Evolutionary conservation across 2,113 vertebrate genomes (phyloP).

Genomic region (Daboia siamensis): DNA sequence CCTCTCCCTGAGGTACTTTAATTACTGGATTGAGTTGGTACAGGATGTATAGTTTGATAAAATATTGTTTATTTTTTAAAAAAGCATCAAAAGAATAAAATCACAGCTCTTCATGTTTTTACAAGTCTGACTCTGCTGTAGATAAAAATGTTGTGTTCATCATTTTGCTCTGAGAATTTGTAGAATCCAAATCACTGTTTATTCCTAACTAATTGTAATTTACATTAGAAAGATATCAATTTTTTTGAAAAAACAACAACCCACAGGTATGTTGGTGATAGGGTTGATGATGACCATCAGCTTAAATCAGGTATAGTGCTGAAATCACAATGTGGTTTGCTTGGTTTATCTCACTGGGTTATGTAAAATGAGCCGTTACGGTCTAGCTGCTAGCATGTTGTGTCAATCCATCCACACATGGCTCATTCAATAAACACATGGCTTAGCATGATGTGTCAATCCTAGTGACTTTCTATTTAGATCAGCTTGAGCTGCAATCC

Average conservation of each 20-base stretch:
- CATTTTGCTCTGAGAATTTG: background rate
- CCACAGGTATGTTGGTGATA: background rate
- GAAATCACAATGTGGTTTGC: background rate
- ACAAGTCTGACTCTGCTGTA: background rate
- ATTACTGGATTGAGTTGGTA: background rate
- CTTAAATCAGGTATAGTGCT: background rate
- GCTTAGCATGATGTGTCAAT: background rate
- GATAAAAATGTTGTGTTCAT: background rate
- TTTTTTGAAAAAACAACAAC: background rate
- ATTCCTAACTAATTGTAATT: background rate
- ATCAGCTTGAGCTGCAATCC: background rate
- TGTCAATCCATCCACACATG: background rate
- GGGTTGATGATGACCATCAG: background rate
- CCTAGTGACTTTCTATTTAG: background rate
- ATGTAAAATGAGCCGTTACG: background rate
- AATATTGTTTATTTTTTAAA: background rate
- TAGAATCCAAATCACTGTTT: background rate
- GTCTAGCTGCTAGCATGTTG: background rate
- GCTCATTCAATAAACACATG: background rate
- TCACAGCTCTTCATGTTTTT: background rate
- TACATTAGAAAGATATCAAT: no score
- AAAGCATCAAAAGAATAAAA: background rate
- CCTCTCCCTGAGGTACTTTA: background rate
- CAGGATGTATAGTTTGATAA: background rate
- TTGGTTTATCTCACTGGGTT: background rate